Evolutionary conservation across 2,888 invertebrate genomes (phyloP).

Genomic region (Oscheius sp.): DNA sequence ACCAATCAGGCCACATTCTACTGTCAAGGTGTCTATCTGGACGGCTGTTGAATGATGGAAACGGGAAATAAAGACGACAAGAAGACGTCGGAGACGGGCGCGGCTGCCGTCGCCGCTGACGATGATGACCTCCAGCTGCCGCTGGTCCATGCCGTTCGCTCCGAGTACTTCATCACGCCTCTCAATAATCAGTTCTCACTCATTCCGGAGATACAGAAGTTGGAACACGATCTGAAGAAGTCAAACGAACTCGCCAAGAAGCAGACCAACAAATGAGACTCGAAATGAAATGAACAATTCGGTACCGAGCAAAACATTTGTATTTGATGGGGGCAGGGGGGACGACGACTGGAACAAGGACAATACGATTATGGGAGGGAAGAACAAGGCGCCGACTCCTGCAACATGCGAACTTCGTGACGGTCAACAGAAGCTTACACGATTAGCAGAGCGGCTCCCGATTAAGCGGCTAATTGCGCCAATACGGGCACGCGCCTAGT

Average conservation of each 20-base stretch:
- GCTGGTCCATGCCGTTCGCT: not conserved
- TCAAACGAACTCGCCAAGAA: not conserved
- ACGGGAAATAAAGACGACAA: not conserved
- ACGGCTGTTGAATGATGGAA: too few species aligned
- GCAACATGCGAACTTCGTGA: slow-evolving; percentile 36
- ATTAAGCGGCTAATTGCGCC: slow-evolving; percentile 36
- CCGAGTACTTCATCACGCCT: slow-evolving; percentile 8
- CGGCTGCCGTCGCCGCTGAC: not conserved
- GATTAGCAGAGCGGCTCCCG: slow-evolving; percentile 31
- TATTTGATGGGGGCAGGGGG: not conserved
- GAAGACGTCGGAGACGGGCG: not conserved
- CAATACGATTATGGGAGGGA: slow-evolving; percentile 7
- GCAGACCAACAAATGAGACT: not conserved
- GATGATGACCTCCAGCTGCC: slow-evolving; percentile 14
- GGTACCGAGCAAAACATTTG: not conserved
- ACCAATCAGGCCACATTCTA: too few species aligned
- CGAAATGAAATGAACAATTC: slow-evolving; percentile 3
- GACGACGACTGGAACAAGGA: slow-evolving; percentile 5
- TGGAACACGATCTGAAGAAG: slow-evolving; percentile 10
- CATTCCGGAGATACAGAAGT: slow-evolving; percentile 17
- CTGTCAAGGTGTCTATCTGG: too few species aligned
- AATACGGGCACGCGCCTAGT: slow-evolving; percentile 33
- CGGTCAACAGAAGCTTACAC: slow-evolving; percentile 33
- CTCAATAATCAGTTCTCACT: slow-evolving; percentile 17
- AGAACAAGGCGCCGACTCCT: slow-evolving; percentile 11